These are phyloP conservation scores for Drosophila mimetica DNA, from an alignment of 2,888 invertebrate species.

Conservation along the genomic window DNA sequence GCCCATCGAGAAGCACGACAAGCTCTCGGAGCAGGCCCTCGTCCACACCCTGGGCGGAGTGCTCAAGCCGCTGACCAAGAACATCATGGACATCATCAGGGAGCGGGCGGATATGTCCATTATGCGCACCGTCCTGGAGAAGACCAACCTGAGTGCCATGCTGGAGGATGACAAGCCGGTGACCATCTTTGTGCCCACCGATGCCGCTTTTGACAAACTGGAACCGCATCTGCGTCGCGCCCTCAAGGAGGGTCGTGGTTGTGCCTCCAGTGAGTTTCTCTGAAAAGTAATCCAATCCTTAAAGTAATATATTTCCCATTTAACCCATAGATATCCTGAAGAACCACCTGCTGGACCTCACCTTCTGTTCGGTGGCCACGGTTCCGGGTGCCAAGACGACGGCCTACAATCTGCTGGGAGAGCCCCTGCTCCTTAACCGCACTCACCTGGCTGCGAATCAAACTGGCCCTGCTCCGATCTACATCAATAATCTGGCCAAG, in stretches of 20 bases:
- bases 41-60: slow-evolving; percentile 88
- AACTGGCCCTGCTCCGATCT: slow-evolving; percentile 80
- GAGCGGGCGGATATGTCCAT: slow-evolving; percentile 87
- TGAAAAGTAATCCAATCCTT: too few species aligned
- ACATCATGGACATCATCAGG: slow-evolving; percentile 86
- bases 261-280: slow-evolving; percentile 86
- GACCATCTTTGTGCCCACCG: slow-evolving; percentile 88
- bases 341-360: slow-evolving; percentile 88
- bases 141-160: slow-evolving; percentile 86
- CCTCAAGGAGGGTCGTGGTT: slow-evolving; percentile 86
- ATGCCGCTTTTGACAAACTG: slow-evolving; percentile 88
- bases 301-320: not conserved
- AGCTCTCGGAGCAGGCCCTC: slow-evolving; percentile 88
- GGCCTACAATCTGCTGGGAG: slow-evolving; percentile 83
- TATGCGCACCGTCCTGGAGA: slow-evolving; percentile 86
- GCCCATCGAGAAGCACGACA: slow-evolving; percentile 86
- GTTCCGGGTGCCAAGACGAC: slow-evolving; percentile 84
- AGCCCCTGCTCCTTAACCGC: slow-evolving; percentile 82
- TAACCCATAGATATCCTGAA: slow-evolving; percentile 86
- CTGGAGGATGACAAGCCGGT: slow-evolving; percentile 86
- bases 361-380: slow-evolving; percentile 88
- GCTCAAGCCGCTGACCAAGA: slow-evolving; percentile 86
- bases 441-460: slow-evolving; percentile 85
- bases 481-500: slow-evolving; percentile 87
- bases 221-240: slow-evolving; percentile 85